phyloP scores from a whole-genome alignment of 2,113 vertebrate species.

The Thunnus maccoyii region DNA sequence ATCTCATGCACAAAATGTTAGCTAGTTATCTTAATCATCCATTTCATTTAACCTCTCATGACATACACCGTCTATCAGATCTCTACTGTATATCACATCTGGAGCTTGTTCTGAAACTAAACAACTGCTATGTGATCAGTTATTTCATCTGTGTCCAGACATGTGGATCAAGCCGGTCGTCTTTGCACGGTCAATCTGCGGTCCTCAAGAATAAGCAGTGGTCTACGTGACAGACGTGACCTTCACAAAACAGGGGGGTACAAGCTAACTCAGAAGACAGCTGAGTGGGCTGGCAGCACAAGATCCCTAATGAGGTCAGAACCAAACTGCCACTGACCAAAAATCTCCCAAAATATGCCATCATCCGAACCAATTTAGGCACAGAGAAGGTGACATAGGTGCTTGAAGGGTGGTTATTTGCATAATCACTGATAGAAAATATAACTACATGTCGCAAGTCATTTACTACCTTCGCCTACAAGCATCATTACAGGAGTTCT shows the following conservation, averaged over 20 bases:
- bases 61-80: neutral
- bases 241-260: conserved; percentile 45
- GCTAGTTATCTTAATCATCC: conserved; percentile 39
- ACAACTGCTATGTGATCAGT: conserved; percentile 7
- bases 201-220: conserved; percentile 11
- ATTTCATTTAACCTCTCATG: conserved; percentile 39
- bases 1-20: conserved; percentile 29
- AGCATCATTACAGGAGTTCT: neutral
- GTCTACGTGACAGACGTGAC: conserved; percentile 37
- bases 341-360: neutral
- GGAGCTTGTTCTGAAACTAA: conserved; percentile 1
- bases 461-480: neutral
- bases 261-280: conserved; percentile 30
- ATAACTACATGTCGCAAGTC: neutral
- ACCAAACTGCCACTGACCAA: conserved; percentile 26
- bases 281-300: conserved; percentile 29
- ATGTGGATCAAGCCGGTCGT: conserved; percentile 22
- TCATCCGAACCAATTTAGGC: conserved; percentile 5
- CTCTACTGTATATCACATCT: neutral
- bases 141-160: neutral
- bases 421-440: conserved; percentile 9
- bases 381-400: neutral
- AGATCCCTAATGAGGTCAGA: conserved; percentile 53
- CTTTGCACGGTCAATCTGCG: conserved; percentile 13
- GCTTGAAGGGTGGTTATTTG: neutral